A percentile compares a stretch with the other conserved stretches of the same genome.
These are phyloP conservation scores for Pagetopsis macropterus DNA, from an alignment of 2,797 vertebrate species.

Conservation along the genomic window DNA sequence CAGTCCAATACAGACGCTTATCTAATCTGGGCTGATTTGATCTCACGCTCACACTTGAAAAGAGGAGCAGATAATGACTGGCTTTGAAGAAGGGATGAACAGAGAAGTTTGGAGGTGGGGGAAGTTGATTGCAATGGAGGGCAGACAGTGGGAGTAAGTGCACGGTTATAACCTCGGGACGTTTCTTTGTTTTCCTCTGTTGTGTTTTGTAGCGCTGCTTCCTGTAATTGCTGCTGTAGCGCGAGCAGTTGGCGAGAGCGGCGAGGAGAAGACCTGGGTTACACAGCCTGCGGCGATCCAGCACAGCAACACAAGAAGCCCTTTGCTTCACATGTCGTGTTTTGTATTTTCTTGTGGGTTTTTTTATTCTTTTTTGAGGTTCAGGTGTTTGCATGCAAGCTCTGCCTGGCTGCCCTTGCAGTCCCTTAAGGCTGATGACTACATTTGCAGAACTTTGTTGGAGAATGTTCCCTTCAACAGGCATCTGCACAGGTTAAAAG, in stretches of 20 bases:
- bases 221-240: conserved; percentile 68
- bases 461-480: conserved; percentile 42
- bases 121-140: conserved; percentile 55
- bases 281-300: conserved; percentile 66
- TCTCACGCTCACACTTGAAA: conserved; percentile 58
- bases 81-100: conserved; percentile 68
- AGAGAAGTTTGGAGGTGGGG: conserved; percentile 49
- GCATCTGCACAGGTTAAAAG: conserved; percentile 51
- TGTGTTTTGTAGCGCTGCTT: conserved; percentile 62
- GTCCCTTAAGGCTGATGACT: conserved; percentile 66
- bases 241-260: conserved; percentile 52
- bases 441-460: conserved; percentile 54
- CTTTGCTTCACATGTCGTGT: conserved; percentile 71
- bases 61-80: conserved; percentile 59
- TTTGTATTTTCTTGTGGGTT: conserved; percentile 69
- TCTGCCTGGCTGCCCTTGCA: conserved; percentile 45
- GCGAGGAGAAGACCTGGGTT: conserved; percentile 63
- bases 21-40: conserved; percentile 61
- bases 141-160: conserved; percentile 57
- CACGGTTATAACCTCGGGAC: conserved; percentile 57
- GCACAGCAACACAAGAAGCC: conserved; percentile 55
- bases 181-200: conserved; percentile 33
- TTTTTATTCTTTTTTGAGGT: conserved; percentile 59
- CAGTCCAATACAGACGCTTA: conserved; percentile 42
- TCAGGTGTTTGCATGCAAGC: conserved; percentile 58